A percentile compares a stretch with the other conserved stretches of the same genome.
phyloP scores from a whole-genome alignment of 2,888 invertebrate species.

The Dryobotodes eremita region DNA sequence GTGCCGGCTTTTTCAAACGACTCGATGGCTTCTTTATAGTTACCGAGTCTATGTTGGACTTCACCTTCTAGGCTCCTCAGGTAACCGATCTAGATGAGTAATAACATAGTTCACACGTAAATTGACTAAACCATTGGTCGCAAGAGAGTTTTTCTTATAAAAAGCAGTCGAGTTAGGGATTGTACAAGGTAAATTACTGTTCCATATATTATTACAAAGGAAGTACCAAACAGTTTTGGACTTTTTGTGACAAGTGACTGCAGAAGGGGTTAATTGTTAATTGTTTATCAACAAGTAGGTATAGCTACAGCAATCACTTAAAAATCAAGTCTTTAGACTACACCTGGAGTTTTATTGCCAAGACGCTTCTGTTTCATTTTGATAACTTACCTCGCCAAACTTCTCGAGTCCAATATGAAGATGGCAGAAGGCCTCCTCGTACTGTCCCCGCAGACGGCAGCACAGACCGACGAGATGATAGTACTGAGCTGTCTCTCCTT shows the following conservation, averaged over 20 bases:
- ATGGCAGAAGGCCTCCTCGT: conserved; percentile 80
- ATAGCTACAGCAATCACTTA: no score
- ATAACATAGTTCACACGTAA: neutral
- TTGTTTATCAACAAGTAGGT: neutral
- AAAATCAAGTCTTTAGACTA: no score
- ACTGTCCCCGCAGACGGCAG: conserved; percentile 80
- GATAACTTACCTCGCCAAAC: conserved; percentile 80
- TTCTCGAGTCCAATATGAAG: conserved; percentile 74
- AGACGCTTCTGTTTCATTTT: neutral
- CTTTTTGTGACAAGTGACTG: neutral
- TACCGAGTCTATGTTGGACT: conserved; percentile 77
- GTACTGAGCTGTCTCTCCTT: conserved; percentile 78
- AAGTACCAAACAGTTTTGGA: neutral
- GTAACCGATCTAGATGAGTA: conserved; percentile 76
- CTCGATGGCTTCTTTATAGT: conserved; percentile 69
- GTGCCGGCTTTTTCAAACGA: conserved; percentile 77
- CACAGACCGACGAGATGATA: conserved; percentile 82
- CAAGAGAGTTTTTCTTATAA: neutral
- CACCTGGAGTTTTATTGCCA: neutral
- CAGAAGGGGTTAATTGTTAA: neutral
- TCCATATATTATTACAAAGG: neutral
- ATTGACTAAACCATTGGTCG: neutral
- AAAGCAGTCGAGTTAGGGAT: neutral
- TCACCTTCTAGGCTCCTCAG: conserved; percentile 83
- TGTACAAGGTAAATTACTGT: neutral